Conservation (phyloP, 2,888 invertebrate genomes). For the Aporophyla lueneburgensis region DNA sequence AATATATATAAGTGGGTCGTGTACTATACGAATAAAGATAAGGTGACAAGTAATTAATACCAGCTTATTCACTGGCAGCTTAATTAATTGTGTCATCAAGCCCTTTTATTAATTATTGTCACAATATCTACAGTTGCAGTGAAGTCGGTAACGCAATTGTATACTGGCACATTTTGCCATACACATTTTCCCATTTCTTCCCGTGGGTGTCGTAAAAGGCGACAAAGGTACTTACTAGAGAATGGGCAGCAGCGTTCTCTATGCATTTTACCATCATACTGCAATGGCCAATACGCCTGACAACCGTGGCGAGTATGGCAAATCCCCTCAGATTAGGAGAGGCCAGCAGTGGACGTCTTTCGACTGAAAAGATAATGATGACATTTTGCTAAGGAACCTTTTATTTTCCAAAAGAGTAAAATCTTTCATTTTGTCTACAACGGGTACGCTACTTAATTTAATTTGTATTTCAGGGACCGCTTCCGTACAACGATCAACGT, state of each 20-base stretch:
- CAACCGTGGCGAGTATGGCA: too few species aligned
- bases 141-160: neutral
- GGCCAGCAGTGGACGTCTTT: too few species aligned
- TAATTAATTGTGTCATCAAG: constrained; percentile 13
- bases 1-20: neutral
- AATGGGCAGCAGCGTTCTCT: too few species aligned
- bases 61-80: constrained; percentile 7
- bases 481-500: constrained; percentile 98
- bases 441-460: neutral
- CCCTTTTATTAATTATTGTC: constrained; percentile 13
- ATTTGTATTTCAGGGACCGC: constrained; percentile 92
- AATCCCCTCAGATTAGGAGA: too few species aligned
- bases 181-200: too few species aligned
- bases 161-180: neutral
- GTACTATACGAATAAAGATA: constrained; percentile 14
- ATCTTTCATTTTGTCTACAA: neutral
- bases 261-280: too few species aligned
- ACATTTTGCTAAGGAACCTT: neutral
- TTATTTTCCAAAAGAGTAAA: neutral
- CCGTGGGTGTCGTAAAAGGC: too few species aligned
- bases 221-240: too few species aligned
- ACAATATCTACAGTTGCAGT: neutral
- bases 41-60: constrained; percentile 29
- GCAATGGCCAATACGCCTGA: too few species aligned
- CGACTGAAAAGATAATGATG: too few species aligned